Evolutionary conservation across 2,797 vertebrate species (phyloP).

Genomic region (Toxotes lorentzi): DNA sequence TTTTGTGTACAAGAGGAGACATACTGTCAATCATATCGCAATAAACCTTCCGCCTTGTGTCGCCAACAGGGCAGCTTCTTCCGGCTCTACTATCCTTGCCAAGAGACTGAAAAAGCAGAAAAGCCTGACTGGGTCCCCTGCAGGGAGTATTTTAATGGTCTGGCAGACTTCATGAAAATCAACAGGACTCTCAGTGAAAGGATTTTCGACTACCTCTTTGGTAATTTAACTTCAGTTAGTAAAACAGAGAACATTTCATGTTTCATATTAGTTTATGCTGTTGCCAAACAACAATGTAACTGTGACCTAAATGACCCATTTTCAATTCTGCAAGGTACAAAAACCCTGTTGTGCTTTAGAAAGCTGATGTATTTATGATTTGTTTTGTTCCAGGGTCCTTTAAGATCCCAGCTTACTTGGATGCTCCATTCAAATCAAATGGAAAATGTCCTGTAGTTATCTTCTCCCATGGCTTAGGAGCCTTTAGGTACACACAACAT

Average conservation of each 20-base stretch:
- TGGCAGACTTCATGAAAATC: slow-evolving; percentile 93
- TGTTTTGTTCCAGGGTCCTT: slow-evolving; percentile 76
- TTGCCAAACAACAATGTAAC: neutral
- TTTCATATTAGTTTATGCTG: neutral
- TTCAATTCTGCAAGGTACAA: neutral
- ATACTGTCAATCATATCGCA: too few species aligned
- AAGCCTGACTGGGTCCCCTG: slow-evolving; percentile 91
- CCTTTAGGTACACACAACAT: slow-evolving; percentile 88
- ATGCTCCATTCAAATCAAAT: slow-evolving; percentile 89
- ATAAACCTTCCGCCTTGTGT: neutral
- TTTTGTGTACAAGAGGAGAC: neutral
- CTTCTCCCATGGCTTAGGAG: slow-evolving; percentile 97
- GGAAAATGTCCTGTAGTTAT: slow-evolving; percentile 92
- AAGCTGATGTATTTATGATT: neutral
- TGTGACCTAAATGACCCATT: neutral
- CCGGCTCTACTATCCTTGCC: slow-evolving; percentile 93
- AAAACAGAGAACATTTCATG: neutral
- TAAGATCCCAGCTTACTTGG: slow-evolving; percentile 89
- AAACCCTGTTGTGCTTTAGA: neutral
- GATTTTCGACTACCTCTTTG: slow-evolving; percentile 89
- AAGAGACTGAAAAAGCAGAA: slow-evolving; percentile 67
- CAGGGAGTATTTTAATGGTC: slow-evolving; percentile 92
- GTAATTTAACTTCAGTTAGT: slow-evolving; percentile 79
- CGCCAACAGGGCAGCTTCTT: slow-evolving; percentile 90
- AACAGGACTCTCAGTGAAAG: slow-evolving; percentile 85